A percentile compares a stretch with the other conserved stretches of the same genome.
phyloP scores from a whole-genome alignment of 2,113 vertebrate genomes.

The Ictidomys tridecemlineatus region DNA sequence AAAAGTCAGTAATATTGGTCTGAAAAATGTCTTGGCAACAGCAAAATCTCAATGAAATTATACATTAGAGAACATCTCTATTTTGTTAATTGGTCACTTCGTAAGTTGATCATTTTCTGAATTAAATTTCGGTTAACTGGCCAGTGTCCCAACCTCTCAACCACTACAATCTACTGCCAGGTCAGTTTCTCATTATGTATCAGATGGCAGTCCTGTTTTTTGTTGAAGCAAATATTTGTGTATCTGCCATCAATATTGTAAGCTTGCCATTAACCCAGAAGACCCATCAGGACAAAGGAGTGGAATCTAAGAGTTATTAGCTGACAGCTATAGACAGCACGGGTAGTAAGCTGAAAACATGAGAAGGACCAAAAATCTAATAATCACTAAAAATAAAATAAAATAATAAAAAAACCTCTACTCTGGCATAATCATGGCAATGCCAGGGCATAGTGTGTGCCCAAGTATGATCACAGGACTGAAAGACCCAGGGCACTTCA shows the following conservation, averaged over 20 bases:
- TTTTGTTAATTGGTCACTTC: conserved; percentile 36
- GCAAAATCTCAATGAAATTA: background rate
- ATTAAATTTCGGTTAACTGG: conserved; percentile 65
- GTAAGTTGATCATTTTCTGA: conserved; percentile 47
- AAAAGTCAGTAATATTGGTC: background rate
- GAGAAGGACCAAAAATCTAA: background rate
- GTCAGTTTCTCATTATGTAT: conserved; percentile 12
- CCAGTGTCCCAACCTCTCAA: background rate
- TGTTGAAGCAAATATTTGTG: background rate
- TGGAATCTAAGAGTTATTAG: background rate
- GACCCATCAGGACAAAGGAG: background rate
- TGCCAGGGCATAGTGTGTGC: background rate
- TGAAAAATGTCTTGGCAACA: background rate
- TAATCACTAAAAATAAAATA: background rate
- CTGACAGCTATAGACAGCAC: background rate
- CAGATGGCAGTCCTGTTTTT: background rate
- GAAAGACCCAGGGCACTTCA: background rate
- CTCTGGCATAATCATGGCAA: background rate
- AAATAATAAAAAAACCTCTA: background rate
- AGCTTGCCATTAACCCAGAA: background rate
- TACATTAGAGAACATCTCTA: background rate
- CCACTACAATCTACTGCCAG: background rate
- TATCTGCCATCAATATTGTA: background rate
- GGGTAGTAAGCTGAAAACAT: background rate
- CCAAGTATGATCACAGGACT: background rate